phyloP scores from a whole-genome alignment of 2,113 vertebrate genomes.

The Menura novaehollandiae region DNA sequence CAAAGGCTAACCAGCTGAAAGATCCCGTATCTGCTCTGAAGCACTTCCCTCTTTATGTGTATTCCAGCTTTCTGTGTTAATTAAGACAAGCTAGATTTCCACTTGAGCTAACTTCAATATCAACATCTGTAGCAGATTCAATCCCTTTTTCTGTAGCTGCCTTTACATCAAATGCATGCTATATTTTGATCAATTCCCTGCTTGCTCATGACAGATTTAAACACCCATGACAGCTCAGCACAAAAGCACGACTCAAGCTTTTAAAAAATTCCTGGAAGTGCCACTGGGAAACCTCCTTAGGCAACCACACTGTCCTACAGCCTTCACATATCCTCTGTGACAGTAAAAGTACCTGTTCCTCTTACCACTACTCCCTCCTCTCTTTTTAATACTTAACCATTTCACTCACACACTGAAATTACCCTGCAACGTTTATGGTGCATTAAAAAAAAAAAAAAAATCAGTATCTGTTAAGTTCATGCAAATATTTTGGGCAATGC shows the following conservation, averaged over 20 bases:
- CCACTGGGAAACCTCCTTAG: background rate
- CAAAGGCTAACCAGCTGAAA: background rate
- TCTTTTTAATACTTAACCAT: background rate
- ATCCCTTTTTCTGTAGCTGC: background rate
- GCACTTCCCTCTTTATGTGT: background rate
- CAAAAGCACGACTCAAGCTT: background rate
- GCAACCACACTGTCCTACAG: background rate
- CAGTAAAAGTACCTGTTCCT: background rate
- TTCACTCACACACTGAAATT: background rate
- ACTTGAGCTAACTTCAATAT: slow-evolving; percentile 11
- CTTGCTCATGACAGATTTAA: background rate
- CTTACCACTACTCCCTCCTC: background rate
- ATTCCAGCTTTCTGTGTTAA: background rate
- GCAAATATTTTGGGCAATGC: background rate
- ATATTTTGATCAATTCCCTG: background rate
- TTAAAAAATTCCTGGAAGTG: background rate
- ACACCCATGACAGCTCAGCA: background rate
- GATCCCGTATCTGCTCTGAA: background rate
- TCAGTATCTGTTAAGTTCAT: background rate
- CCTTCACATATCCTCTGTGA: background rate
- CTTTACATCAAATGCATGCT: background rate
- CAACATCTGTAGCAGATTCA: slow-evolving; percentile 9
- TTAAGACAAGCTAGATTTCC: background rate
- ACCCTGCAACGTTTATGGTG: background rate
- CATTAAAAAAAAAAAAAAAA: background rate